phyloP scores from a whole-genome alignment of 2,797 vertebrate species.

The Typhlichthys eigenmanni region DNA sequence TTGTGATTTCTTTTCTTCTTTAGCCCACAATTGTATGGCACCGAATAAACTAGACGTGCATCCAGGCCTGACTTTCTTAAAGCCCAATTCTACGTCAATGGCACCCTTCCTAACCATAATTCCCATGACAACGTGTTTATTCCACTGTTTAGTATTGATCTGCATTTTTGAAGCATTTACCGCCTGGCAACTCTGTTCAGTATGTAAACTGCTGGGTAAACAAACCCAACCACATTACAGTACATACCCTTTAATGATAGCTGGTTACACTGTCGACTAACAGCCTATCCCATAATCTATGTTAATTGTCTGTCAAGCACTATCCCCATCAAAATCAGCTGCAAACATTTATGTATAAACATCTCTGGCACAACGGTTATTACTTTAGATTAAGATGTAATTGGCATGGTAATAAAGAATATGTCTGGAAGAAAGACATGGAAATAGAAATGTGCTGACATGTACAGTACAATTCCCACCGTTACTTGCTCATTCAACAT shows the following conservation, averaged over 20 bases:
- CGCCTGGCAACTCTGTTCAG: constrained; percentile 63
- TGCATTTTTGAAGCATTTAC: constrained; percentile 55
- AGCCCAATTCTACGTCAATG: constrained; percentile 52
- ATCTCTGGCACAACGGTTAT: constrained; percentile 13
- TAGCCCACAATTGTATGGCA: constrained; percentile 30
- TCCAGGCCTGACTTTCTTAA: constrained; percentile 31
- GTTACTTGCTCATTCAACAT: not conserved
- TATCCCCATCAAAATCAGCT: constrained; percentile 45
- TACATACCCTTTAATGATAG: constrained; percentile 53
- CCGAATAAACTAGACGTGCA: constrained; percentile 9
- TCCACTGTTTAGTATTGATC: constrained; percentile 65
- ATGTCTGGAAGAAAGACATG: not conserved
- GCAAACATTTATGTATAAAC: constrained; percentile 34
- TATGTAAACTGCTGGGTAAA: constrained; percentile 60
- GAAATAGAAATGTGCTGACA: constrained; percentile 1
- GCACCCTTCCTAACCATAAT: constrained; percentile 51
- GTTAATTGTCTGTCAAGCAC: constrained; percentile 54
- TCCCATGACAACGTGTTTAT: constrained; percentile 58
- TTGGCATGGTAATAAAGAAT: not conserved
- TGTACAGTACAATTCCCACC: not conserved
- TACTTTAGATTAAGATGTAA: constrained; percentile 4
- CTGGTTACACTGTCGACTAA: constrained; percentile 29
- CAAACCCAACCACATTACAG: constrained; percentile 58
- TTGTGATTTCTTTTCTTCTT: constrained; percentile 29
- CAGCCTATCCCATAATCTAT: constrained; percentile 51